Base-by-base conservation (phyloP, 2,888 invertebrate species). In the Holacanthella duospinosa region DNA sequence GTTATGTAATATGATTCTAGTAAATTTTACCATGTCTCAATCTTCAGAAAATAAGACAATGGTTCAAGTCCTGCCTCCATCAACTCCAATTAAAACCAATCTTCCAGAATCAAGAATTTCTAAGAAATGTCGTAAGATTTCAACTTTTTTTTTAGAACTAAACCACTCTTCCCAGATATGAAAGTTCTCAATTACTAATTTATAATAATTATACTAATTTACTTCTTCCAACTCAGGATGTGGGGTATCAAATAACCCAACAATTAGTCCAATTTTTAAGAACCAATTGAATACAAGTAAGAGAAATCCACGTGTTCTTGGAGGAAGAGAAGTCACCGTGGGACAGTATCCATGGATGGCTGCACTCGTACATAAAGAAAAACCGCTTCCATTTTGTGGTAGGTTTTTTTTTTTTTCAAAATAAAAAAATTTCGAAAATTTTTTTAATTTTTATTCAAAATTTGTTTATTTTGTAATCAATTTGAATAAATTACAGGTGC, bases 381-480 rank as follows among this genome's bases (percentile, higher is more conserved):
- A 67, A 55, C 63, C 59, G 59, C 57, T 71, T 2, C 73, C 92
- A 79, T 92, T 91, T 77, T 92, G 92, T 75, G 92, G 91, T 36
- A 36, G 16, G 16, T 36, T 6, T 12, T 36, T 36, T 36, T n/a
- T n/a, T n/a, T n/a, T n/a, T n/a, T n/a, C 36, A 36, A 36, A 6
- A 36, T 6, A 6, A 12, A 36, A 36, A 16, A 36, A 36, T 36
- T 16, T 36, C 16, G 16, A 36, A 36, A 36, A 36, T 36, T 36
- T 36, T 36, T 36, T 36, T 36, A 12, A 12, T 36, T 16, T 36
- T 12, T 12, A 36, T 36, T 16, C 36, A 36, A 6, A 16, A 12
- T 36, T 36, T 36, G 16, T 12, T 12, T 36, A 12, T 36, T 36
- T 36, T 36, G 3, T 55, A 6, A 21, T 55, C 19, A 25, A 55